Evolutionary conservation across 2,113 vertebrate species (phyloP).

Genomic region (Nycticebus coucang): DNA sequence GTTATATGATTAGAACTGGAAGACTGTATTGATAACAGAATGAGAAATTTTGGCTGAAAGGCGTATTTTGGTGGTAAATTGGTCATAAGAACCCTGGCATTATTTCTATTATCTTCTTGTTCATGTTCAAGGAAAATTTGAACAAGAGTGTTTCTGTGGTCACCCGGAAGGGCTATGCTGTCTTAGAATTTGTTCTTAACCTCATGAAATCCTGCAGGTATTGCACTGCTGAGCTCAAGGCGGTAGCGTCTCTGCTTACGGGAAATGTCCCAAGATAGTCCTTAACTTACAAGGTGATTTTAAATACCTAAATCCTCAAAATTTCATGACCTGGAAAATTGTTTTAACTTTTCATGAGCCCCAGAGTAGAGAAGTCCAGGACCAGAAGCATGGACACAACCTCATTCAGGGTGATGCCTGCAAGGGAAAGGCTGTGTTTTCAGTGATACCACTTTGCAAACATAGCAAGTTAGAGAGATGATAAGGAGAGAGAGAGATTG

Average conservation of each 20-base stretch:
- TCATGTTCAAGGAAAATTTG: constrained; percentile 60
- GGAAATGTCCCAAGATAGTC: neutral
- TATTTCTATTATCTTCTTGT: constrained; percentile 52
- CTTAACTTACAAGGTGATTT: constrained; percentile 31
- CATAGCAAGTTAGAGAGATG: constrained; percentile 52
- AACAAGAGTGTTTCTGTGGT: constrained; percentile 69
- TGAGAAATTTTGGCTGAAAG: constrained; percentile 51
- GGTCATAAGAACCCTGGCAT: neutral
- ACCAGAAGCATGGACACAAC: neutral
- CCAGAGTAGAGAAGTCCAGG: constrained; percentile 61
- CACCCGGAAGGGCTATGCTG: constrained; percentile 66
- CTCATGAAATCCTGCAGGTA: constrained; percentile 50
- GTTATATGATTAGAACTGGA: constrained; percentile 70
- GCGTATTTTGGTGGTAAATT: constrained; percentile 33
- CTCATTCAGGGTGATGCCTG: neutral
- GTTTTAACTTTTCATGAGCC: constrained; percentile 45
- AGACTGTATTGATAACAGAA: constrained; percentile 50
- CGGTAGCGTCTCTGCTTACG: constrained; percentile 51
- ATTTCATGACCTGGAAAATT: constrained; percentile 54
- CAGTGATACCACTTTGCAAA: constrained; percentile 32
- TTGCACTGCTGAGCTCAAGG: constrained; percentile 44
- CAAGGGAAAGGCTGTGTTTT: constrained; percentile 25
- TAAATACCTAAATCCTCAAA: constrained; percentile 35
- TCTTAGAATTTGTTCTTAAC: constrained; percentile 78
- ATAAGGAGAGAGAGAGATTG: neutral